These are phyloP conservation scores for Morphnarchus princeps DNA, from an alignment of 2,113 vertebrate species.

Conservation along the genomic window DNA sequence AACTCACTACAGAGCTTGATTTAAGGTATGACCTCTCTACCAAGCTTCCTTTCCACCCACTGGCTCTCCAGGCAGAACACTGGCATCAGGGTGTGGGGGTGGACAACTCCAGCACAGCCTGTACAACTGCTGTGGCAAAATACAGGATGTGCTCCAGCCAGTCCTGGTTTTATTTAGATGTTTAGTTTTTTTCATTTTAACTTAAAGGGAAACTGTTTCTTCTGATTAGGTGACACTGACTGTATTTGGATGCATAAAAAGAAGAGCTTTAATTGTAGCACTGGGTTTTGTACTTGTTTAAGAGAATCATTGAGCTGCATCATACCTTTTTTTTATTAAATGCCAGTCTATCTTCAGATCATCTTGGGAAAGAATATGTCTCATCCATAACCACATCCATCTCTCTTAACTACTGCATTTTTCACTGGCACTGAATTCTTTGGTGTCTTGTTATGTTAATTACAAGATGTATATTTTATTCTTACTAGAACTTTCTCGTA, in stretches of 20 bases:
- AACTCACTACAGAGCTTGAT: neutral
- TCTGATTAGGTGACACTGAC: neutral
- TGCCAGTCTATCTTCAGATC: neutral
- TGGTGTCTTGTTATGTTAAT: neutral
- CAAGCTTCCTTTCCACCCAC: neutral
- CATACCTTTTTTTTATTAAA: neutral
- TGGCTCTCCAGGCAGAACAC: neutral
- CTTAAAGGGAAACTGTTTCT: neutral
- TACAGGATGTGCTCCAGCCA: rapidly evolving
- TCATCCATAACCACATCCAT: neutral
- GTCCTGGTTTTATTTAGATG: neutral
- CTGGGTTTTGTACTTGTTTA: neutral
- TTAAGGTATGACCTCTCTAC: neutral
- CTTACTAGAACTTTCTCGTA: neutral
- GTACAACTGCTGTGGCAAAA: neutral
- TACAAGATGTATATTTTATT: neutral
- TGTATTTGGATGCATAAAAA: neutral
- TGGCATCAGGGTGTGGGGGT: rapidly evolving
- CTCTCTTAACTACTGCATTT: neutral
- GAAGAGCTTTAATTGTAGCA: neutral
- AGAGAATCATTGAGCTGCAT: neutral
- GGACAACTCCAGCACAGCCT: neutral
- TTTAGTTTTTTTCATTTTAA: neutral
- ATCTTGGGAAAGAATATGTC: neutral
- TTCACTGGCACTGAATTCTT: neutral